phyloP scores from a whole-genome alignment of 2,888 invertebrate species.

The Globia sparganii region DNA sequence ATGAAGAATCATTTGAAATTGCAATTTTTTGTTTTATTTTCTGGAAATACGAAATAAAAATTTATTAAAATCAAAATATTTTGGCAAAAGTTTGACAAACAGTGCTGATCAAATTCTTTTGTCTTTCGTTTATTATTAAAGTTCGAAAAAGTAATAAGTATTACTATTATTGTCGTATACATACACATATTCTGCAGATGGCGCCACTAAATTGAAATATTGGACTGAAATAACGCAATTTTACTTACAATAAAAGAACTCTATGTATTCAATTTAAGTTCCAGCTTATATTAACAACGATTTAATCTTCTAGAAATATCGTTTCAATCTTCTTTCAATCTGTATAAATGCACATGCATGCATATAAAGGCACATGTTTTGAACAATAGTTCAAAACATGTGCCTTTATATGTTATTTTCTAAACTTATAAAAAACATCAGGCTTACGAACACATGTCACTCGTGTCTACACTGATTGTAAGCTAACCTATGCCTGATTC shows the following conservation, averaged over 20 bases:
- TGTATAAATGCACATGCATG: too few species aligned
- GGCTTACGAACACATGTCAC: too few species aligned
- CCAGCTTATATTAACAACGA: neutral
- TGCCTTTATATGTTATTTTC: too few species aligned
- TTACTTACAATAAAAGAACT: neutral
- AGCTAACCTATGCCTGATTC: too few species aligned
- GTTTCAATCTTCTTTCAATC: too few species aligned
- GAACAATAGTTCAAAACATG: too few species aligned
- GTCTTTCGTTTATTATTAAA: constrained; percentile 12
- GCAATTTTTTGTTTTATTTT: neutral
- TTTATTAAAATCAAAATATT: neutral
- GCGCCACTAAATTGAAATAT: constrained; percentile 4
- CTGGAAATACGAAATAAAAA: neutral
- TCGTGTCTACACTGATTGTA: too few species aligned
- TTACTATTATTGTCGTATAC: neutral
- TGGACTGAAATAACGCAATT: constrained; percentile 3
- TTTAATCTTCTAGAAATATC: too few species aligned
- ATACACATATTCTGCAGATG: constrained; percentile 17
- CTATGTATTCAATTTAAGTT: constrained; percentile 5
- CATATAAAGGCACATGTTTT: too few species aligned
- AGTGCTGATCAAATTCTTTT: constrained; percentile 15
- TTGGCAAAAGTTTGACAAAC: constrained; percentile 29
- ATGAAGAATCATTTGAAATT: constrained; percentile 13
- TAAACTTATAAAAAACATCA: too few species aligned
- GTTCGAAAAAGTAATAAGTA: constrained; percentile 30